A percentile compares a stretch with the other conserved stretches of the same genome.
Evolutionary conservation across 1,140 invertebrate genomes (phyloP).

Genomic region (Anagrus nilaparvatae): DNA sequence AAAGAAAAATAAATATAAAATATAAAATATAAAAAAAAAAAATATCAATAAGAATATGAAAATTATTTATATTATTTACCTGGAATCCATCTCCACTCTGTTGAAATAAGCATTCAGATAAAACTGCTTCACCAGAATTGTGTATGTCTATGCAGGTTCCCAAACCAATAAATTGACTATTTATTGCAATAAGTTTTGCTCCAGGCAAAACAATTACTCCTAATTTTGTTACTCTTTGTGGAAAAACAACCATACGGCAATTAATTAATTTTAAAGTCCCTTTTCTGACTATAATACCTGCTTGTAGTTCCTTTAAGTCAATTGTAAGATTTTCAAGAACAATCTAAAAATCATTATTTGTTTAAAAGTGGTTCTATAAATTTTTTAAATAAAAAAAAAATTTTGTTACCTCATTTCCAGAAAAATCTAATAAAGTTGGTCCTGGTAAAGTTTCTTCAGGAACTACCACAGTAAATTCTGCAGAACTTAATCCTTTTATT

Average conservation of each 20-base stretch:
- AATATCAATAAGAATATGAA: not conserved
- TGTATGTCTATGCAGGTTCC: slow-evolving; percentile 32
- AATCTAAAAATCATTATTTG: slow-evolving; percentile 22
- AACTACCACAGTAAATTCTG: slow-evolving; percentile 23
- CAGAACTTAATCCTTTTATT: slow-evolving; percentile 34
- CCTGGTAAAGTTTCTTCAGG: slow-evolving; percentile 28
- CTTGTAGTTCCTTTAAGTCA: slow-evolving; percentile 30
- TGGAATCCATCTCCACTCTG: slow-evolving; percentile 32
- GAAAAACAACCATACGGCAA: slow-evolving; percentile 29
- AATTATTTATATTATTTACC: slow-evolving; percentile 22
- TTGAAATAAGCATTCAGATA: slow-evolving; percentile 30
- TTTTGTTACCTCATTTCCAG: slow-evolving; percentile 27
- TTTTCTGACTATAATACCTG: slow-evolving; percentile 31
- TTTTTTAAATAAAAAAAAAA: slow-evolving; percentile 5
- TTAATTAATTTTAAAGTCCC: slow-evolving; percentile 26
- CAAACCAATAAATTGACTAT: slow-evolving; percentile 29
- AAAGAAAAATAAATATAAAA: not conserved
- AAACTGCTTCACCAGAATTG: slow-evolving; percentile 22
- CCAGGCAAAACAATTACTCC: slow-evolving; percentile 34
- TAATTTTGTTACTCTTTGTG: slow-evolving; percentile 30
- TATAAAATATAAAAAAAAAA: not conserved
- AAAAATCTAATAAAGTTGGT: slow-evolving; percentile 35
- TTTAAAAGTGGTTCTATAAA: slow-evolving; percentile 2
- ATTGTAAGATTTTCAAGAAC: slow-evolving; percentile 32
- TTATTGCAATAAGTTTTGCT: slow-evolving; percentile 29